A percentile compares a stretch with the other conserved stretches of the same genome.
These are phyloP conservation scores for Enteromius trimaculatus DNA, from an alignment of 2,797 vertebrate species.

Conservation along the genomic window DNA sequence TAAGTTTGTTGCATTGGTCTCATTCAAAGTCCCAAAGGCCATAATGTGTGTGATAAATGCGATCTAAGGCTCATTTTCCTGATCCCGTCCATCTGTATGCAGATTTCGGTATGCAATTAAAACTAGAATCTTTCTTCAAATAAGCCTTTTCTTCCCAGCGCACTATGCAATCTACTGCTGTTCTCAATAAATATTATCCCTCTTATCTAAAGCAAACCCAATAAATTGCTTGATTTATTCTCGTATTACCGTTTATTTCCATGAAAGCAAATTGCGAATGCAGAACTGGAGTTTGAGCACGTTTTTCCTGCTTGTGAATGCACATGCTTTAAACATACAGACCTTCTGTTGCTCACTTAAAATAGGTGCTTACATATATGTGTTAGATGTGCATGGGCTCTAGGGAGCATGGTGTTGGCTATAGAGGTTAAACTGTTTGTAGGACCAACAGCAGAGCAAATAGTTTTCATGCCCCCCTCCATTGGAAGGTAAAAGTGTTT, in stretches of 20 bases:
- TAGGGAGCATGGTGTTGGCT: neutral
- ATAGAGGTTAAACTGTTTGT: conserved; percentile 47
- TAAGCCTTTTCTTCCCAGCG: conserved; percentile 66
- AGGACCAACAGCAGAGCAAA: conserved; percentile 16
- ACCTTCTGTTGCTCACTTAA: conserved; percentile 30
- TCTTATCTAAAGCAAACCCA: conserved; percentile 81
- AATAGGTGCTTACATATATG: conserved; percentile 40
- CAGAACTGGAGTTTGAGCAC: conserved; percentile 16
- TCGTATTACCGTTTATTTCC: conserved; percentile 70
- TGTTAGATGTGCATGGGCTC: neutral
- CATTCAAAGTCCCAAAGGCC: conserved; percentile 31
- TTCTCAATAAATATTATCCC: conserved; percentile 78
- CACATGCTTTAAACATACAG: conserved; percentile 22
- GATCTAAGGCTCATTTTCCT: conserved; percentile 9
- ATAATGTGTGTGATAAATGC: conserved; percentile 24
- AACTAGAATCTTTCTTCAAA: conserved; percentile 79
- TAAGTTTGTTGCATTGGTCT: neutral
- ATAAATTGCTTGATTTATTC: conserved; percentile 73
- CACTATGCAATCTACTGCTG: conserved; percentile 63
- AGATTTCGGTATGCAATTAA: conserved; percentile 75
- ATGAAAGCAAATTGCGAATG: conserved; percentile 57
- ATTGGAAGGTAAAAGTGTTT: conserved; percentile 37
- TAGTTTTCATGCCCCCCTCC: conserved; percentile 1
- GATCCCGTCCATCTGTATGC: conserved; percentile 67
- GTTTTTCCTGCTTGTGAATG: neutral